Conservation (phyloP, 2,797 vertebrate genomes). For the Urocyon cinereoargenteus region DNA sequence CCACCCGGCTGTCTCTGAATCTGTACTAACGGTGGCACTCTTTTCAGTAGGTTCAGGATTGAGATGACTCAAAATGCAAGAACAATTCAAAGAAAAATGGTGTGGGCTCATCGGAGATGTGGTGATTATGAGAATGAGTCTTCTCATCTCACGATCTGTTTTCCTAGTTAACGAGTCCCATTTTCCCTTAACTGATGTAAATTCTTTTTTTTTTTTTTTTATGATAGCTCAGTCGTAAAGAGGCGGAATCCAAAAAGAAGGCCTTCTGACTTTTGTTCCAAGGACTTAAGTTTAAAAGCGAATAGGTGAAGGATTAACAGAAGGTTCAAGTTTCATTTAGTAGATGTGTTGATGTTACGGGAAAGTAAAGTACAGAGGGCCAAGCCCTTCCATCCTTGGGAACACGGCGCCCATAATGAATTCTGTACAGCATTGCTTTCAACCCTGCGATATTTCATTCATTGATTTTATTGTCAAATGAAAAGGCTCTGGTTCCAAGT, state of each 20-base stretch:
- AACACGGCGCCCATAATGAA: constrained; percentile 84
- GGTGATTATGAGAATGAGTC: not conserved
- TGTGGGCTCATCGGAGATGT: not conserved
- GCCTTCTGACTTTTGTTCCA: constrained; percentile 60
- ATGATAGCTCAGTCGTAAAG: constrained; percentile 14
- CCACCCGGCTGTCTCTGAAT: too few species aligned
- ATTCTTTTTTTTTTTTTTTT: not conserved
- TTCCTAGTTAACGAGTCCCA: not conserved
- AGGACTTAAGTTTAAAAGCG: constrained; percentile 78
- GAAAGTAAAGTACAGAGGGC: constrained; percentile 74
- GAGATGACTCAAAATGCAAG: not conserved
- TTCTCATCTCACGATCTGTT: not conserved
- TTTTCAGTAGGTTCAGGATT: not conserved
- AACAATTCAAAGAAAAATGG: not conserved
- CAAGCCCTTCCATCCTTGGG: constrained; percentile 73
- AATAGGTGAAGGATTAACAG: constrained; percentile 77
- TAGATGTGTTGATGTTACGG: constrained; percentile 73
- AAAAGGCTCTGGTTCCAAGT: constrained; percentile 89
- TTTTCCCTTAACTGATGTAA: not conserved
- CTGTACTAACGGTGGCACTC: not conserved
- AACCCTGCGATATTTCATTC: constrained; percentile 89
- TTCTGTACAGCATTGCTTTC: constrained; percentile 84
- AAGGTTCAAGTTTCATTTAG: constrained; percentile 83
- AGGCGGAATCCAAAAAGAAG: constrained; percentile 44
- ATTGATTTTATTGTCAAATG: constrained; percentile 92